phyloP scores from a whole-genome alignment of 23 tunicate genomes.

The Diplosoma virens region DNA sequence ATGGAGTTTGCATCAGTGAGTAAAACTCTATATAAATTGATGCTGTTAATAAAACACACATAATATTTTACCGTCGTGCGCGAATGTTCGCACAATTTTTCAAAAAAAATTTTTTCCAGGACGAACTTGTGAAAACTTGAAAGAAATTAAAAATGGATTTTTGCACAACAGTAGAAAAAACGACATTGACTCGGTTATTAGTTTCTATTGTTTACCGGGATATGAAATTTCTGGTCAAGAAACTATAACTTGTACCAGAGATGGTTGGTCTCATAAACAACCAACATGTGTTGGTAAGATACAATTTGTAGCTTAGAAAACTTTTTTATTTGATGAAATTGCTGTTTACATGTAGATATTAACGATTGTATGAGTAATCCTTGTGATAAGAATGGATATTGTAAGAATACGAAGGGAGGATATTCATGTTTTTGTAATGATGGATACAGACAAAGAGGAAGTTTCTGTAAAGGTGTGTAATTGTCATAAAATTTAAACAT shows the following conservation, averaged over 20 bases:
- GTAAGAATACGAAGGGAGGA: conserved; percentile 33
- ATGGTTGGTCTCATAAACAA: conserved; percentile 15
- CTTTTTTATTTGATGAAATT: background rate
- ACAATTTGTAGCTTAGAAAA: background rate
- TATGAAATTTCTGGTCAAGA: background rate
- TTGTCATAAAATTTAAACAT: background rate
- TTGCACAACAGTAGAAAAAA: background rate
- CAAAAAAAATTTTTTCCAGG: background rate
- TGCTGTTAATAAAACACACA: too few relatives aligned
- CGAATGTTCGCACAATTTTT: too few relatives aligned
- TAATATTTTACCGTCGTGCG: too few relatives aligned
- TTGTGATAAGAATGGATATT: conserved; percentile 39
- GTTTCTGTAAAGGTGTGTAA: background rate
- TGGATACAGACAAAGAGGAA: conserved; percentile 14
- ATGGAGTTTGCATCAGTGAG: conserved; percentile 16
- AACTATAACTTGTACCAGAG: background rate
- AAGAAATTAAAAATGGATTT: conserved; percentile 11
- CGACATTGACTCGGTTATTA: background rate
- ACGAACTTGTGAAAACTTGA: background rate
- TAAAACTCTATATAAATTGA: too few relatives aligned
- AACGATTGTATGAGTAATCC: conserved; percentile 41
- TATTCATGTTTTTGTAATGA: conserved; percentile 50
- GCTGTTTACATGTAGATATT: conserved; percentile 48
- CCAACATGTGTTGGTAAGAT: conserved; percentile 25
- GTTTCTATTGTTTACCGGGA: background rate